phyloP scores from a whole-genome alignment of 1,140 invertebrate genomes.

The Drosophila insularis region DNA sequence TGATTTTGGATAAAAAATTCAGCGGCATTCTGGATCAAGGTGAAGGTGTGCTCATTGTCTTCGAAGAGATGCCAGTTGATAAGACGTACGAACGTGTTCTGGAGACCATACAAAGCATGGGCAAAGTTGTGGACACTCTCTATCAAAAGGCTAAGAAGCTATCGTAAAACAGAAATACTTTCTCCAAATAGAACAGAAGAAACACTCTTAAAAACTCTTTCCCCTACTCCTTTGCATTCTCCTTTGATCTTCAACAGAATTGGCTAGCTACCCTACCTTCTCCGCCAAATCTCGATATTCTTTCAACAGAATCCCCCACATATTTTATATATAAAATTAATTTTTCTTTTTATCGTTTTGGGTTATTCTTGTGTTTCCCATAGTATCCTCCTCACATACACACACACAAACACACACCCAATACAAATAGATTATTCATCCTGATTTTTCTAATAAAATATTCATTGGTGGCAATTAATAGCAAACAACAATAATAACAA shows the following conservation, averaged over 20 bases:
- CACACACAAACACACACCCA: neutral
- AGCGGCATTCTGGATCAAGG: slow-evolving; percentile 98
- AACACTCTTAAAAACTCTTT: slow-evolving; percentile 1
- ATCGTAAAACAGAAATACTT: slow-evolving; percentile 86
- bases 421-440: slow-evolving; percentile 27
- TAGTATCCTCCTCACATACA: neutral
- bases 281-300: neutral
- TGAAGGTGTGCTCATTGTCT: slow-evolving; percentile 97
- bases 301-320: neutral
- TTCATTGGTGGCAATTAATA: slow-evolving; percentile 34
- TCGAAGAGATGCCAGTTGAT: slow-evolving; percentile 96
- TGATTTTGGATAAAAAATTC: slow-evolving; percentile 99
- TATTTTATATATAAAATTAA: neutral
- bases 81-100: slow-evolving; percentile 98
- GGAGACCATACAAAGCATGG: slow-evolving; percentile 99
- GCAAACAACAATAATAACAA: slow-evolving; percentile 39
- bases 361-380: slow-evolving; percentile 27
- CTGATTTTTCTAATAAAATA: slow-evolving; percentile 53
- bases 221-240: neutral
- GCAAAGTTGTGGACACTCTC: slow-evolving; percentile 98
- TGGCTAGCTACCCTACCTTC: slow-evolving; percentile 6
- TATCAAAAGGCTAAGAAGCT: slow-evolving; percentile 99
- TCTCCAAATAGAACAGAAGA: neutral
- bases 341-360: slow-evolving; percentile 37
- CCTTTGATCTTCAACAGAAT: slow-evolving; percentile 44